These are phyloP conservation scores for Corydoras sp. DNA, from an alignment of 2,113 vertebrate species.

Conservation along the genomic window DNA sequence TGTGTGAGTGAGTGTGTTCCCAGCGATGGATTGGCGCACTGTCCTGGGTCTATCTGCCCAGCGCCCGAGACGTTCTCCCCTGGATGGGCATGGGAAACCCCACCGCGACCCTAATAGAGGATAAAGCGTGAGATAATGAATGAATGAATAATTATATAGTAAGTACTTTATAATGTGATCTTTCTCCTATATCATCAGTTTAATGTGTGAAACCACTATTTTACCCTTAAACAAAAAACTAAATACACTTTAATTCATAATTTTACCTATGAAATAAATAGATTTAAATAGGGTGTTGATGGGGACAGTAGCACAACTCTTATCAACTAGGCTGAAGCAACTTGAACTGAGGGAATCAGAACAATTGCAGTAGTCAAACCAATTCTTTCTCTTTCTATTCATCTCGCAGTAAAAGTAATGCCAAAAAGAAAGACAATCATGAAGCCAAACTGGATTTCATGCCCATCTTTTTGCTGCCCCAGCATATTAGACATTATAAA, in stretches of 20 bases:
- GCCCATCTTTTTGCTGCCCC: slow-evolving; percentile 1
- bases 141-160: too few relatives aligned
- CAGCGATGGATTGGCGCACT: too few relatives aligned
- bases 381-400: not conserved
- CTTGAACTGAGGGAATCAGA: not conserved
- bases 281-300: not conserved
- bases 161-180: not conserved
- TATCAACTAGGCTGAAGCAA: slow-evolving; percentile 17
- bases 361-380: not conserved
- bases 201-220: not conserved
- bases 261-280: slow-evolving; percentile 15
- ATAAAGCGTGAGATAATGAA: too few relatives aligned
- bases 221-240: slow-evolving; percentile 2
- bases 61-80: too few relatives aligned
- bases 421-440: slow-evolving; percentile 14
- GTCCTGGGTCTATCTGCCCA: too few relatives aligned
- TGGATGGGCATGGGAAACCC: too few relatives aligned
- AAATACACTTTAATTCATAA: slow-evolving; percentile 3
- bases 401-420: slow-evolving; percentile 19
- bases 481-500: not conserved
- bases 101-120: too few relatives aligned
- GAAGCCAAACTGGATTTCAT: slow-evolving; percentile 1
- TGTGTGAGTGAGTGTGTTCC: too few relatives aligned
- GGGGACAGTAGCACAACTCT: slow-evolving; percentile 16
- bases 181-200: not conserved